Conservation (phyloP, 2,888 invertebrate species). For the Epistrophe eligans region DNA sequence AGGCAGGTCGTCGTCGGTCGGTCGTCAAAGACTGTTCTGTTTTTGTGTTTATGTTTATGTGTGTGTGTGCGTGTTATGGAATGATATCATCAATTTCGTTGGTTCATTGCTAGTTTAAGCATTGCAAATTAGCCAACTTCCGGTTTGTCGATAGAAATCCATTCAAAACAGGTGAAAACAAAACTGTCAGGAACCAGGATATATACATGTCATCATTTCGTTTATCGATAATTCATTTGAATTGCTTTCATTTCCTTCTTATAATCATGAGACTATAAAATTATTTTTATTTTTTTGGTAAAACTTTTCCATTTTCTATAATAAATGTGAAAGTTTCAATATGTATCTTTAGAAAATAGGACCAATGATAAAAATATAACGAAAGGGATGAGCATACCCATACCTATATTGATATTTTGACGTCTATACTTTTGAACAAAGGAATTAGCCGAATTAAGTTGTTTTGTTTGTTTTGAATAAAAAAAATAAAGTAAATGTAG, state of each 20-base stretch:
- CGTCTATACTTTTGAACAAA: too few relatives aligned
- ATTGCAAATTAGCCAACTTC: constrained; percentile 48
- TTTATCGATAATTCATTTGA: constrained; percentile 37
- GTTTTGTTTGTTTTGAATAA: too few relatives aligned
- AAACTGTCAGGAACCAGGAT: constrained; percentile 44
- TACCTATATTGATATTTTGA: too few relatives aligned
- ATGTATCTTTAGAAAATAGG: neutral
- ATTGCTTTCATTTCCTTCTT: constrained; percentile 46
- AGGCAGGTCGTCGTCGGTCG: constrained; percentile 8
- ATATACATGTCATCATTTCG: constrained; percentile 33
- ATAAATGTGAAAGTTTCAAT: neutral
- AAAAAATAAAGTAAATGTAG: too few relatives aligned
- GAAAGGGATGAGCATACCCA: neutral
- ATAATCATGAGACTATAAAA: constrained; percentile 12
- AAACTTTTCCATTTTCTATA: neutral
- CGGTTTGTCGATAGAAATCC: constrained; percentile 20
- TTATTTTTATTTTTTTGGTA: neutral
- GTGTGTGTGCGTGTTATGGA: neutral
- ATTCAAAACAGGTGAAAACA: constrained; percentile 8
- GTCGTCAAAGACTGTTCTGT: constrained; percentile 11
- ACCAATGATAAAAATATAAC: neutral
- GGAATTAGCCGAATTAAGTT: too few relatives aligned
- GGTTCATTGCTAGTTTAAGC: constrained; percentile 23
- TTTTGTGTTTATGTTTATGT: neutral
- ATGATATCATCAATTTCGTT: constrained; percentile 28